These are phyloP conservation scores for Pararge aegeria DNA, from an alignment of 1,140 invertebrate species.

Conservation along the genomic window DNA sequence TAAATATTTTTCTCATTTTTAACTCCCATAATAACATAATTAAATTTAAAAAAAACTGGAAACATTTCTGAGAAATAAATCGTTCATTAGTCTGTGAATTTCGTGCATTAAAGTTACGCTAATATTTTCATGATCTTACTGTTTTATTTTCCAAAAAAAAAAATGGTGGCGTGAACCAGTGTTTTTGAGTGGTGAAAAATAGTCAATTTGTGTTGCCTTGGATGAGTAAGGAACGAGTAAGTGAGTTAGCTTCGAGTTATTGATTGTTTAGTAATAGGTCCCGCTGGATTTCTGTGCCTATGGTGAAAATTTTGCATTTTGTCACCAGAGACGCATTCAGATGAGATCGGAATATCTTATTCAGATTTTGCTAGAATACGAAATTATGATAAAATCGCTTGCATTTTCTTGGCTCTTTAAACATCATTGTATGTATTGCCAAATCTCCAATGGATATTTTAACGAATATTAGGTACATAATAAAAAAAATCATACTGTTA, in stretches of 20 bases:
- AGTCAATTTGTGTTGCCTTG: constrained; percentile 27
- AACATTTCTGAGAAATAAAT: neutral
- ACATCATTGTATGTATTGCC: too few species aligned
- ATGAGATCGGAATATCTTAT: too few species aligned
- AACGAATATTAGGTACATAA: too few species aligned
- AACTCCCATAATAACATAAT: neutral
- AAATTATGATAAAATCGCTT: too few species aligned
- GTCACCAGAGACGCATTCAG: neutral
- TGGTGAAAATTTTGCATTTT: neutral
- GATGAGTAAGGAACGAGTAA: constrained; percentile 24
- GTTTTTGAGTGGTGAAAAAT: constrained; percentile 11
- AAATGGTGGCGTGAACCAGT: constrained; percentile 6
- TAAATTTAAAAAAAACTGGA: constrained; percentile 3
- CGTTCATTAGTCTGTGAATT: neutral
- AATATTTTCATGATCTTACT: neutral
- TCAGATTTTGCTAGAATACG: too few species aligned
- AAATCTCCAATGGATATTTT: too few species aligned
- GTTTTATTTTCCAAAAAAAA: neutral
- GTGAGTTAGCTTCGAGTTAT: constrained; percentile 21
- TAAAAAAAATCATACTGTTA: too few species aligned
- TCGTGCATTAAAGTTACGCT: neutral
- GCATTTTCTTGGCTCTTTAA: too few species aligned
- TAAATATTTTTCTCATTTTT: neutral
- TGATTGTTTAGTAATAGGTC: constrained; percentile 6
- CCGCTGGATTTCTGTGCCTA: neutral